These are phyloP conservation scores for Triplophysa bombifrons DNA, from an alignment of 2,797 vertebrate genomes.

Conservation along the genomic window DNA sequence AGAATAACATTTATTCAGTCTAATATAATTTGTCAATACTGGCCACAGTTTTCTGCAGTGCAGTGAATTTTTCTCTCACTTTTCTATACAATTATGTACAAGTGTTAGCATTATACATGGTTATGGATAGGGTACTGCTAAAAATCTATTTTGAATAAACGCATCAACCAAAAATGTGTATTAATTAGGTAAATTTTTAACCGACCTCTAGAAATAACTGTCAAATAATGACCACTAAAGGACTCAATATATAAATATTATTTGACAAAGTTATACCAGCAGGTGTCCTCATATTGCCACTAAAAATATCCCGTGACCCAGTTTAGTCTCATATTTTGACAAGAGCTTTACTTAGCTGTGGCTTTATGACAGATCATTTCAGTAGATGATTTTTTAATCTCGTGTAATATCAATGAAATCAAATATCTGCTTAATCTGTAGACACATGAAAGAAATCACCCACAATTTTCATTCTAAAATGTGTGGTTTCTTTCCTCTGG, in stretches of 20 bases:
- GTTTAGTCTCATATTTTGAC: neutral
- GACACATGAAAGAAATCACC: no score
- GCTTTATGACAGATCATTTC: neutral
- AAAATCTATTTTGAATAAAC: no score
- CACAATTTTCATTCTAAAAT: no score
- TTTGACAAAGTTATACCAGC: constrained; percentile 9
- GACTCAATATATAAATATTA: neutral
- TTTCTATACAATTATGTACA: no score
- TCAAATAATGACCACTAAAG: neutral
- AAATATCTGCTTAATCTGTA: neutral
- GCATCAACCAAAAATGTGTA: no score
- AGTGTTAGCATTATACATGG: neutral
- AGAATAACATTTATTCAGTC: no score
- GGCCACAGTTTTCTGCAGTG: no score
- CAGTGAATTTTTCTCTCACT: no score
- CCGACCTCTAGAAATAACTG: neutral
- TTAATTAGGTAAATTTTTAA: neutral
- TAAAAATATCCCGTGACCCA: neutral
- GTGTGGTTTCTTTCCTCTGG: neutral
- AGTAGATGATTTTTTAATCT: neutral
- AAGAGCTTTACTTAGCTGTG: neutral
- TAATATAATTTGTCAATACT: no score
- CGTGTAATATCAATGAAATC: neutral
- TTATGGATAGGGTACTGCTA: neutral
- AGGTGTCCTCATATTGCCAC: constrained; percentile 18